A percentile compares a stretch with the other conserved stretches of the same genome.
Evolutionary conservation across 2,888 invertebrate species (phyloP).

Genomic region (Apotomis betuletana): DNA sequence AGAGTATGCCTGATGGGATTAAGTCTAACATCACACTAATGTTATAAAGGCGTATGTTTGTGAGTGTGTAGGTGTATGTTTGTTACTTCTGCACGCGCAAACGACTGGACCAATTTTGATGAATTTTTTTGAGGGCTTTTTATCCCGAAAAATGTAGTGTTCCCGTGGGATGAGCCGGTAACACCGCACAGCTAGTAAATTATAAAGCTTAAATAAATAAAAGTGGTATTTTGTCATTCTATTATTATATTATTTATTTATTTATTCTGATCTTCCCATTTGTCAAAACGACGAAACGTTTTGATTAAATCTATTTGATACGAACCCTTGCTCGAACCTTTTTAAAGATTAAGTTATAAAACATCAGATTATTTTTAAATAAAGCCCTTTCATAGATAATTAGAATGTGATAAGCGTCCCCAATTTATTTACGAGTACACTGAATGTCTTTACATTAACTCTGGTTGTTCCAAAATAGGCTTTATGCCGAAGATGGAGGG

Average conservation of each 20-base stretch:
- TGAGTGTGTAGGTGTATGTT: too few species aligned
- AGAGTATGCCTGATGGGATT: too few species aligned
- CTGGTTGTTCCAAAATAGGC: neutral
- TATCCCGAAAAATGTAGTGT: too few species aligned
- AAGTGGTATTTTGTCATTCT: neutral
- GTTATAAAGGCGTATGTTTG: too few species aligned
- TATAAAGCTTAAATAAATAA: too few species aligned
- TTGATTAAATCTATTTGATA: slow-evolving; percentile 15
- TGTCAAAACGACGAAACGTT: neutral
- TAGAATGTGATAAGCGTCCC: slow-evolving; percentile 33
- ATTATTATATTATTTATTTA: too few species aligned
- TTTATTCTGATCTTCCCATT: neutral
- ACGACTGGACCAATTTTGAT: too few species aligned
- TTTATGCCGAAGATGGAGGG: neutral
- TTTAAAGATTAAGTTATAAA: slow-evolving; percentile 22
- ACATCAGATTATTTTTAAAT: slow-evolving; percentile 37
- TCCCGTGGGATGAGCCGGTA: too few species aligned
- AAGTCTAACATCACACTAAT: too few species aligned
- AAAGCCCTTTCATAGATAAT: slow-evolving; percentile 38
- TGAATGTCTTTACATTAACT: slow-evolving; percentile 11
- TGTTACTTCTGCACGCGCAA: too few species aligned
- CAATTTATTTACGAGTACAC: slow-evolving; percentile 18
- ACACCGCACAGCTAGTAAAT: too few species aligned
- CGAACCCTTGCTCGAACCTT: neutral
- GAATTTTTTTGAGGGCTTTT: too few species aligned